phyloP scores from a whole-genome alignment of 92 coral and sea anemone species.

The Scolanthus callimorphus region DNA sequence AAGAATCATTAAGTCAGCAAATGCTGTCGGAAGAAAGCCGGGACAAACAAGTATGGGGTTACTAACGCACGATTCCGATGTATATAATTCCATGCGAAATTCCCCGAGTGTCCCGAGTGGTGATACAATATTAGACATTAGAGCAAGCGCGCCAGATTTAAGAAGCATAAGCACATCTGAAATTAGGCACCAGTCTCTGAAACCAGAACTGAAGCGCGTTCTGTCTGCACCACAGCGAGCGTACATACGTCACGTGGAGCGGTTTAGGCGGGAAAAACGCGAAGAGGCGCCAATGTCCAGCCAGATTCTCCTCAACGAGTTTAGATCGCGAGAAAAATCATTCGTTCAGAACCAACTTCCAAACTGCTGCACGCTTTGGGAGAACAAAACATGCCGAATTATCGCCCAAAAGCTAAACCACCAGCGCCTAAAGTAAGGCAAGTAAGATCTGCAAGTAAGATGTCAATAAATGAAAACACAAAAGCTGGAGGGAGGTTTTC shows the following conservation, averaged over 20 bases:
- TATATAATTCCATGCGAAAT: too few species aligned
- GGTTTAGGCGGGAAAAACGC: not conserved
- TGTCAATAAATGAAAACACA: not conserved
- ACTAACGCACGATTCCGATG: too few species aligned
- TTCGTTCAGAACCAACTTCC: conserved; percentile 8
- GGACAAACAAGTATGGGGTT: too few species aligned
- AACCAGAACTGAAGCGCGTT: not conserved
- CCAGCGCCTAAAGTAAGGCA: conserved; percentile 7
- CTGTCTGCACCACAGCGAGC: conserved; percentile 21
- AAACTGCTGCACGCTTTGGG: conserved; percentile 3
- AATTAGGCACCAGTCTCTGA: not conserved
- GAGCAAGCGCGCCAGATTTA: not conserved
- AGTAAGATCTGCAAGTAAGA: not conserved
- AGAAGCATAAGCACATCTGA: not conserved
- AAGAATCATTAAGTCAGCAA: too few species aligned
- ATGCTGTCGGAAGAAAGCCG: too few species aligned
- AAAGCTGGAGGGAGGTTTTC: conserved; percentile 5
- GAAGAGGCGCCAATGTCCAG: not conserved
- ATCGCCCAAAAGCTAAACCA: conserved; percentile 23
- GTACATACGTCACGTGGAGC: conserved; percentile 1
- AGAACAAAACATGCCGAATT: conserved; percentile 14
- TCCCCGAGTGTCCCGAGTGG: not conserved
- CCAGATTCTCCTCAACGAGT: not conserved
- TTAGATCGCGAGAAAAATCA: not conserved
- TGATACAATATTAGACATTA: not conserved